Evolutionary conservation across 2,888 invertebrate species (phyloP), one percentile per base, ranked within the genome.

Genomic region (Masnerella sp.): DNA sequence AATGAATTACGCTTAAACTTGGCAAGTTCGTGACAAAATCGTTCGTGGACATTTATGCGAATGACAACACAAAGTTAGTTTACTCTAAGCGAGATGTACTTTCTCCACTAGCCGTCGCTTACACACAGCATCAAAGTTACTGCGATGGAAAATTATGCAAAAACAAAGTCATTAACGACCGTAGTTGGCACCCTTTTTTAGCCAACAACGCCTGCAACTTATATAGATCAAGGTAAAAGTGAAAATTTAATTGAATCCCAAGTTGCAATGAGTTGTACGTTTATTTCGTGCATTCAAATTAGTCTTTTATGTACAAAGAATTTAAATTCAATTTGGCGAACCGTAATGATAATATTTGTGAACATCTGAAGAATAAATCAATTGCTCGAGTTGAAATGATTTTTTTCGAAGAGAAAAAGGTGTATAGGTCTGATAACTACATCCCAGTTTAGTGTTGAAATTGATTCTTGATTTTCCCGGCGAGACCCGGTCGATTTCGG

Each of bases 131-230:
- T 40, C 80, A 84, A 64, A 84, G 82, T 54, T 87, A 83, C 58
- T 80, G 83, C 61, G 84, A 85, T 14, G 82, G 83, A 4, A 82
- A 79, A 62, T 67, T 83, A 12, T 92, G 92, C 69, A 90, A 90
- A 82, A 90, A 91, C 70, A 93, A 93, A 78, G 91, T 90, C 83
- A 90, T 95, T 32, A 90, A 91, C 4, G 88, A 90, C 70, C 88
- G 91, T 9, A 89, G 89, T 70, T 95, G 94, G 91, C 94, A 94
- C 88, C 93, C 43, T 92, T 89, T 91, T 85, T 90, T 92, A 89
- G 90, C 92, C 0, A 94, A 94, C 0, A 89, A 92, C 7, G 89
- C 92, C 1, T 93, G 91, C 91, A 25, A 89, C 91, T n/a, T 95
- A 94, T 79, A 89, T 91, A 0, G 90, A 92, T 77, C 88, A 75